Evolutionary conservation across 2,888 invertebrate species (phyloP), one percentile per base, ranked within the genome.

Genomic region (Drosophila nigritarsus): DNA sequence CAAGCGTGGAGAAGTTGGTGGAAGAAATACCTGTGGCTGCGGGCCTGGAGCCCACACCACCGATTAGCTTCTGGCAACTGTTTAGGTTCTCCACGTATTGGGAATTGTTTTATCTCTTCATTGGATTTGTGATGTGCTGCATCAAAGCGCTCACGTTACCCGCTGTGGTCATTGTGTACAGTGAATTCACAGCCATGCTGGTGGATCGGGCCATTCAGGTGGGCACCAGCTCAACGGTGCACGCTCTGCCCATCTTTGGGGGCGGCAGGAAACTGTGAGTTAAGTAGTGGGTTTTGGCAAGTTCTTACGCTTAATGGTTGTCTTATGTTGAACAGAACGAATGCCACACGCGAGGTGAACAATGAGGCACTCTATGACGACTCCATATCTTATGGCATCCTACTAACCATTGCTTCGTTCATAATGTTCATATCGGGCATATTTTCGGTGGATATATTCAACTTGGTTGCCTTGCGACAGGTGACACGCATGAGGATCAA

Each of bases 141-240:
- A 88, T 96, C 65, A 95, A 95, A 90, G 95, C 95, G 1, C 89
- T 95, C 50, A 95, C 95, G 78, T 94, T 96, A 87, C 96, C 96
- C 0, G 92, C 95, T 27, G 95, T 96, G 38, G 95, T 96, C 36
- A 95, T 96, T 78, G 93, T 96, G 50, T 96, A 96, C 91, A 96
- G 96, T 89, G 95, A 96, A 92, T 95, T 96, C 91, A 95, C 96
- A 0, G 94, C 96, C 27, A 93, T 96, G 77, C 93, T 96, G 81
- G 95, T 96, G 78, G 95, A 96, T 93, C 94, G 96, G 20, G 95
- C 95, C 15, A 93, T 94, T 80, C 93, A 93, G 89, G 93, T 91
- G 18, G 95, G 95, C 20, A 95, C 95, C 3, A 95, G 95, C 38
- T 94, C 95, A 0, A 91, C 93, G n/a, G 95, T 95, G 0, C 89